A percentile compares a stretch with the other conserved stretches of the same genome.
phyloP scores from a whole-genome alignment of 1,140 invertebrate genomes.

The Drosophila athabasca region DNA sequence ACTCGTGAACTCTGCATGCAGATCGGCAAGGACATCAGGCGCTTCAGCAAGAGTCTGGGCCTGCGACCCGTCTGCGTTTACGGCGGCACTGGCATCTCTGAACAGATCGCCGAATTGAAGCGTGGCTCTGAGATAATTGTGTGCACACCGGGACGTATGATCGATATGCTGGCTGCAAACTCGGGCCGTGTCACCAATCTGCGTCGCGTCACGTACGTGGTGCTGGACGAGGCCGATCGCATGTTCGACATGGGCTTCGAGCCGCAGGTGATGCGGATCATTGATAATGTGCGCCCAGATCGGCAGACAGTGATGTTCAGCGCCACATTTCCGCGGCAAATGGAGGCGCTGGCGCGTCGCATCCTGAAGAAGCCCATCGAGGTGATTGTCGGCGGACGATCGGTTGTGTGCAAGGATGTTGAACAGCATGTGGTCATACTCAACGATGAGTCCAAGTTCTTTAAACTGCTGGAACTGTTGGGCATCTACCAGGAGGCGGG shows the following conservation, averaged over 20 bases:
- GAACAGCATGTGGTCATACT: conserved; percentile 97
- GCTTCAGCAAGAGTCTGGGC: conserved; percentile 95
- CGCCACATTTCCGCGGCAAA: conserved; percentile 99
- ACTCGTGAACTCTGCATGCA: conserved; percentile 99
- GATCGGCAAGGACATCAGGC: conserved; percentile 98
- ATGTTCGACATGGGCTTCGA: conserved; percentile 99
- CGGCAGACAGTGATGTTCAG: conserved; percentile 99
- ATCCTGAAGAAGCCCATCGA: conserved; percentile 98
- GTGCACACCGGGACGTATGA: conserved; percentile 99
- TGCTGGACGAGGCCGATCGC: conserved; percentile 99
- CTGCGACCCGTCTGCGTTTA: conserved; percentile 98
- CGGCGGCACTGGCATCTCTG: conserved; percentile 92
- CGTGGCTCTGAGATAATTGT: conserved; percentile 99
- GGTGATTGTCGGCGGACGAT: conserved; percentile 98
- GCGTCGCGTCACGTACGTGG: conserved; percentile 96
- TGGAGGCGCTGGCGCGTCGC: conserved; percentile 98
- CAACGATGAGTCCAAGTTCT: conserved; percentile 98
- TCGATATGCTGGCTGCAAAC: conserved; percentile 99
- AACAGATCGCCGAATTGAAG: conserved; percentile 98
- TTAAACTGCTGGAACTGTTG: conserved; percentile 97
- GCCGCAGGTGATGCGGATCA: conserved; percentile 98
- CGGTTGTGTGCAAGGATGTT: conserved; percentile 99
- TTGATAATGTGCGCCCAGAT: conserved; percentile 98
- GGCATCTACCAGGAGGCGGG: conserved; percentile 97
- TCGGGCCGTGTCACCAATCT: conserved; percentile 98